Evolutionary conservation across 2,113 vertebrate genomes (phyloP).

Genomic region (human (Homo sapiens)): DNA sequence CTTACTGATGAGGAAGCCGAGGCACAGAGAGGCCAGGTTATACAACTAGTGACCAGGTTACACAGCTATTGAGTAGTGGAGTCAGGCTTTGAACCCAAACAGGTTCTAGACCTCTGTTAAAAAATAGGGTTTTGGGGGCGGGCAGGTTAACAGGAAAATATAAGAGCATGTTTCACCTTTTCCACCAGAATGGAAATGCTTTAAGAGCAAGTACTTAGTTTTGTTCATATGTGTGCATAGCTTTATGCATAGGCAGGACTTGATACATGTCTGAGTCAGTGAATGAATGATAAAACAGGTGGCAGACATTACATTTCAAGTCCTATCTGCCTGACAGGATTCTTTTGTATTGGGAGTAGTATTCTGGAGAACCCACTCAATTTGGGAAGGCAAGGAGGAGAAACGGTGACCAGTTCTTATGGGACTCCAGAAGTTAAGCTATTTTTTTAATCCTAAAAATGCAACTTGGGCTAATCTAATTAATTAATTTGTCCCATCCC

Average conservation of each 20-base stretch:
- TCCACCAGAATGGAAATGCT: not conserved
- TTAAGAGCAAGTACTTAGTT: not conserved
- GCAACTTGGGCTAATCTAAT: not conserved
- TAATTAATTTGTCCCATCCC: conserved; percentile 23
- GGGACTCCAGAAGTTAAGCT: not conserved
- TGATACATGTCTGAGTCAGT: not conserved
- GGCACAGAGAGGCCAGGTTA: not conserved
- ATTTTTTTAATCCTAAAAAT: conserved; percentile 53
- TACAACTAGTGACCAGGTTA: not conserved
- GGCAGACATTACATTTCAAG: not conserved
- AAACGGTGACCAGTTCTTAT: not conserved
- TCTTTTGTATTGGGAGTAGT: not conserved
- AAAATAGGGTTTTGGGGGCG: not conserved
- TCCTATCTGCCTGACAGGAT: not conserved
- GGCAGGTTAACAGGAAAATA: not conserved
- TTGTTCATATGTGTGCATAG: not conserved
- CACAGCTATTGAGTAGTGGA: not conserved
- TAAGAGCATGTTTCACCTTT: not conserved
- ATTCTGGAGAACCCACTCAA: not conserved
- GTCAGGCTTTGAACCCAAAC: not conserved
- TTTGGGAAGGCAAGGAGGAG: not conserved
- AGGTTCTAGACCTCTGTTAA: not conserved
- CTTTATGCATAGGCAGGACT: not conserved
- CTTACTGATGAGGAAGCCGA: not conserved
- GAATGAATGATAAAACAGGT: conserved; percentile 13